Conservation (phyloP, 2,888 invertebrate genomes). For the Dolomedes plantarius region DNA sequence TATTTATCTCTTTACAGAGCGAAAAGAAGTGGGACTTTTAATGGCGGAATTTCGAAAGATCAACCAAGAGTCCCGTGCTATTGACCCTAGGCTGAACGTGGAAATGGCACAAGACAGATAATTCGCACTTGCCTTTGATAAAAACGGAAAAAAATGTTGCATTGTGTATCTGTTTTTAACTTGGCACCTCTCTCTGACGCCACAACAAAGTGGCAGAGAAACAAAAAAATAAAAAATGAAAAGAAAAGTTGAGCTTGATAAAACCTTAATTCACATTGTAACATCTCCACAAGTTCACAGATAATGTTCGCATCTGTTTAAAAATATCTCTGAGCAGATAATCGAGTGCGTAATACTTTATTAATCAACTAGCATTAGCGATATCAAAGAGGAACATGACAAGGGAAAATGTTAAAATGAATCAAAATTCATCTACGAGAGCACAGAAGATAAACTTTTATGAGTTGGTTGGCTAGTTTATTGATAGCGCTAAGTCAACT, state of each 20-base stretch:
- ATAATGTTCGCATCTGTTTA: no score
- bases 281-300: no score
- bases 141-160: background rate
- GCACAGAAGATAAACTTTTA: no score
- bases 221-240: background rate
- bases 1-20: background rate
- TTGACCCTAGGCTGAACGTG: background rate
- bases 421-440: no score
- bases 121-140: constrained; percentile 12
- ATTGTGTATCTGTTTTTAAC: constrained; percentile 12
- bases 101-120: background rate
- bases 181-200: background rate
- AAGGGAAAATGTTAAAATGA: no score
- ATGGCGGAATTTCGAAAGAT: background rate
- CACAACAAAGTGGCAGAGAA: background rate
- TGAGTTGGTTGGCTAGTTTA: no score
- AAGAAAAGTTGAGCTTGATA: background rate
- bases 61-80: background rate
- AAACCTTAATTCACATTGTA: background rate
- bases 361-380: no score
- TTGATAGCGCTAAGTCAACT: no score
- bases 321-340: no score
- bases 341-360: no score
- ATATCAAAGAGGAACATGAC: no score
- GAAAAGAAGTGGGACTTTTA: background rate